Evolutionary conservation across 2,797 vertebrate genomes (phyloP), one percentile per base, ranked within the genome.

Genomic region (Sebastes aleutianus): DNA sequence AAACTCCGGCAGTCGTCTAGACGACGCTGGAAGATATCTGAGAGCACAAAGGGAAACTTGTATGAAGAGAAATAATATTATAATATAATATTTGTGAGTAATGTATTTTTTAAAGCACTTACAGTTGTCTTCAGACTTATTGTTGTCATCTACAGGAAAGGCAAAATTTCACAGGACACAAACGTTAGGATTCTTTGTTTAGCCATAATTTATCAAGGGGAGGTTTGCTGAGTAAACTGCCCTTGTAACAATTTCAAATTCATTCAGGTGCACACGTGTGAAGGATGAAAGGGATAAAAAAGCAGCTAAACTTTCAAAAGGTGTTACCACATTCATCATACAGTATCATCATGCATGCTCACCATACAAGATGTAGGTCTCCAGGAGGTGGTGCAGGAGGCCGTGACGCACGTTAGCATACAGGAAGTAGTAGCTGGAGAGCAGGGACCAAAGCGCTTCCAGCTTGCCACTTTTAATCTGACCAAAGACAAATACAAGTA

Each of bases 351-450:
- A 12, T 4, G 7, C 11, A 9, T 12, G 16, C 95, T 94, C 84
- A 98, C 97, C 93, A 3, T 91, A 95, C 4, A 89, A 82, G 59
- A 75, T 85, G 71, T 96, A 96, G 20, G 90, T 94, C 76, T 97
- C 92, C 82, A 96, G 79, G 22, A 98, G 93, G 54, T 89, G 92
- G 26, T 95, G 92, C 57, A 97, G 71, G 74, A 96, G 92, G 57
- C 96, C 94, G 8, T 95, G 86, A 4, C 90, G 93, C 10, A 97
- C 93, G 5, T 96, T 95, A n/a, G 96, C 95, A 0, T 94, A 94
- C 70, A 97, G 79, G 85, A 97, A 97, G 10, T 94, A 93, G 85
- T 95, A 95, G 85, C 78, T 96, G 82, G 94, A 95, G 18, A 98
- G 95, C 76, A 98, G 93, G 16, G 86, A 89, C 6, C 61, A 83